Evolutionary conservation across 2,888 invertebrate species (phyloP).

Genomic region (Panopea generosa): DNA sequence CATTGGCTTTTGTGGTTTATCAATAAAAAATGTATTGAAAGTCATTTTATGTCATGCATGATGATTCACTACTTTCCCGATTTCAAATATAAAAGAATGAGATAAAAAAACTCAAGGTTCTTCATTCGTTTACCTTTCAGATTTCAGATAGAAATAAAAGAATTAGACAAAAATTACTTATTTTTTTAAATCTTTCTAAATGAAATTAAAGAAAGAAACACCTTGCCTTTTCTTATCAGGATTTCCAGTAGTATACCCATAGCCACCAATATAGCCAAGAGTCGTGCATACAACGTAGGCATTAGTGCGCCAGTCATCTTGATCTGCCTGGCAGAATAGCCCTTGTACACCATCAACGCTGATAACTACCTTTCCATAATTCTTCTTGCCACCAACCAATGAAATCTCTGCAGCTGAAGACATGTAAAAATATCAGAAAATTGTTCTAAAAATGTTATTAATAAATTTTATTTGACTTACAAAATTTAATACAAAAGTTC

Average conservation of each 20-base stretch:
- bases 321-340: conserved; percentile 29
- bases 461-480: not conserved
- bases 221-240: too few relatives aligned
- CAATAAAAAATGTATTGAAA: too few relatives aligned
- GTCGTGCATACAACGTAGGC: conserved; percentile 59
- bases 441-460: not conserved
- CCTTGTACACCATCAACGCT: conserved; percentile 48
- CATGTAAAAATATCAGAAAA: not conserved
- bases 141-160: too few relatives aligned
- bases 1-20: too few relatives aligned
- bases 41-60: too few relatives aligned
- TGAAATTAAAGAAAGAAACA: too few relatives aligned
- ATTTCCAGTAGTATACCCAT: not conserved
- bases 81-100: too few relatives aligned
- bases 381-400: conserved; percentile 50
- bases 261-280: conserved; percentile 60
- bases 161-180: too few relatives aligned
- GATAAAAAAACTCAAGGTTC: too few relatives aligned
- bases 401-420: conserved; percentile 39
- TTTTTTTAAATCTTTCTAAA: too few relatives aligned
- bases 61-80: too few relatives aligned
- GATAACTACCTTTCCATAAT: conserved; percentile 55
- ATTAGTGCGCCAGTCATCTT: conserved; percentile 34
- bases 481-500: not conserved
- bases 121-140: too few relatives aligned